Evolutionary conservation across 92 coral and sea anemone genomes (phyloP).

Genomic region (Zoanthus gigantus): DNA sequence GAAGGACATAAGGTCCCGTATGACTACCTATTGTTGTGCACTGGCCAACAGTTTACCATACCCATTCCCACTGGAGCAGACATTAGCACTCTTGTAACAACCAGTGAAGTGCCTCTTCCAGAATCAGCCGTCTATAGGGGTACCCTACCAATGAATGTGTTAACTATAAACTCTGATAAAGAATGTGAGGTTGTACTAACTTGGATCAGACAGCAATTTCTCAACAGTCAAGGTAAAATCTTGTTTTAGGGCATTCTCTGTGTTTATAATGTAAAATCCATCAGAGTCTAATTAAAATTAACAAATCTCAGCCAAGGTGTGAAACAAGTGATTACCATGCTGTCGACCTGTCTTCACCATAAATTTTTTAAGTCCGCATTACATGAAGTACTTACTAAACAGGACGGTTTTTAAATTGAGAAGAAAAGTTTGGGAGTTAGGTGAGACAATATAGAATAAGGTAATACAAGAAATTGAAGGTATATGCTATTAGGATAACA

Average conservation of each 20-base stretch:
- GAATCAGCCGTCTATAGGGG: conserved; percentile 74
- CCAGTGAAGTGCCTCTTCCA: conserved; percentile 89
- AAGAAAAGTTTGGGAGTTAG: no score
- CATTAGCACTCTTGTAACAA: conserved; percentile 91
- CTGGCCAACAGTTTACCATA: conserved; percentile 93
- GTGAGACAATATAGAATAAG: no score
- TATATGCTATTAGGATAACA: no score
- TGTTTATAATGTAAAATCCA: no score
- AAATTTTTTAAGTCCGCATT: no score
- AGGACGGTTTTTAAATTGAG: no score
- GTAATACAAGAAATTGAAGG: no score
- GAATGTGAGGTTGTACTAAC: conserved; percentile 76
- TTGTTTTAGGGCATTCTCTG: not conserved
- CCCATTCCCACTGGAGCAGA: conserved; percentile 97
- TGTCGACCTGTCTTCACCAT: no score
- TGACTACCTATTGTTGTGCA: conserved; percentile 92
- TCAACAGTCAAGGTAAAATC: conserved; percentile 71
- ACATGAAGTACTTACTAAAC: no score
- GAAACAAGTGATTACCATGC: no score
- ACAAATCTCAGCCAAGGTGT: no score
- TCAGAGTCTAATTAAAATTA: no score
- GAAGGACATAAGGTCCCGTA: conserved; percentile 88
- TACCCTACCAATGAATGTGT: conserved; percentile 78
- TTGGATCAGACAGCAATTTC: conserved; percentile 80
- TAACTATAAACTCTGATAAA: conserved; percentile 79